Base-by-base conservation (phyloP, 2,888 invertebrate genomes). In the Argyresthia albistria region DNA sequence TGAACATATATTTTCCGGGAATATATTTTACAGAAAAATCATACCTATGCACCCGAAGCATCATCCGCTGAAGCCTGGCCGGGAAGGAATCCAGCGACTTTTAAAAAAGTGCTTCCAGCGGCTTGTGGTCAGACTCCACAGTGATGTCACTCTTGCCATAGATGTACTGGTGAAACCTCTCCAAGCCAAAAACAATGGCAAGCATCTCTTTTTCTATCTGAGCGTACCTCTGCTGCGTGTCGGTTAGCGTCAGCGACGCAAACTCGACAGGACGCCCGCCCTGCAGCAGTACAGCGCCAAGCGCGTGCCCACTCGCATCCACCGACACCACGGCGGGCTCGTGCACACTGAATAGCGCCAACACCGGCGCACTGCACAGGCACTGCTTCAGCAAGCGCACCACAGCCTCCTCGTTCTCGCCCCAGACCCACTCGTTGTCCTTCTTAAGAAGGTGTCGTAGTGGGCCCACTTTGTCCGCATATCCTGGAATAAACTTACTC, bases 121-220 rank as follows among this genome's bases (percentile, higher is more conserved):
- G 66, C 53, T 64, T 64, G 45, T 70, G 65, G 56, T 70, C 66
- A 35, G 59, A 58, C 15, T 67, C 57, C 0, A 67, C 58, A 0
- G 45, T 50, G 0, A 66, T 55, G 35, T 57, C 53, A 9, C 16
- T 52, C 11, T 53, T 55, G 3, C 65, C 67, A 50, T 53, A 66
- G 4, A 65, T 49, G 35, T 65, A 66, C 35, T 64, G 63, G 12
- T 58, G 59, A 54, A 64, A 66, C 4, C 55, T 43, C 37, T 62
- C 60, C 1, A 53, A 36, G 0, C 61, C 65, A 49, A 62, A 65
- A 0, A 66, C 61, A 9, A 65, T 65, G 1, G 64, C 65, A 1
- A 65, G 42, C 55, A 67, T 46, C 45, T 66, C 66, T 15, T 67
- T 66, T 25, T 65, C 64, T 10, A 66, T 67, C 25, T 25, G 25